Conservation (phyloP, 2,888 invertebrate species). For the Palloptera scutellata region DNA sequence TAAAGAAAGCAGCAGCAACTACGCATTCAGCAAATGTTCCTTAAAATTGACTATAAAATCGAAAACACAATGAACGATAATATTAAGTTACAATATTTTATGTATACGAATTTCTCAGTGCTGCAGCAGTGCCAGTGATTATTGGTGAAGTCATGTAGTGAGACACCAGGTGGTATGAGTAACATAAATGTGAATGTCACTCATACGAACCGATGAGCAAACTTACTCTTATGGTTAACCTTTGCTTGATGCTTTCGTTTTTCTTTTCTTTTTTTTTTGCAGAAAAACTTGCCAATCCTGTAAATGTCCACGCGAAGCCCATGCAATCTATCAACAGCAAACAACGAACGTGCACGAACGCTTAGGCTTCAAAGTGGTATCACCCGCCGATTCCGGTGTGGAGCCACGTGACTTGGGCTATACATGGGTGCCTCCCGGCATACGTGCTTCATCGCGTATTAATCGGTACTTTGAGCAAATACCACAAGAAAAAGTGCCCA, state of each 20-base stretch:
- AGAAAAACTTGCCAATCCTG: conserved; percentile 94
- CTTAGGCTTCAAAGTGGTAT: conserved; percentile 70
- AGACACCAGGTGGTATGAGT: too few relatives aligned
- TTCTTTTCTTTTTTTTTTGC: conserved; percentile 53
- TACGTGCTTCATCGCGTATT: conserved; percentile 61
- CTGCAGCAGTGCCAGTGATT: too few relatives aligned
- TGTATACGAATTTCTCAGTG: too few relatives aligned
- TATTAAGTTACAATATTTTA: too few relatives aligned
- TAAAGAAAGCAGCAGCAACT: too few relatives aligned
- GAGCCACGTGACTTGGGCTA: conserved; percentile 74
- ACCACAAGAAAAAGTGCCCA: conserved; percentile 80
- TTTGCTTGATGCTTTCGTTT: neutral
- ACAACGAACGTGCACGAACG: conserved; percentile 80
- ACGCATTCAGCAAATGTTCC: too few relatives aligned
- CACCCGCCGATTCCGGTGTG: conserved; percentile 68
- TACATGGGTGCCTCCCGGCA: conserved; percentile 71
- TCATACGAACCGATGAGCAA: too few relatives aligned
- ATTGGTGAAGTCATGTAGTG: too few relatives aligned
- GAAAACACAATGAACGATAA: too few relatives aligned
- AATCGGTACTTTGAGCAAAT: conserved; percentile 93
- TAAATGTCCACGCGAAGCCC: conserved; percentile 88
- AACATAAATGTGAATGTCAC: too few relatives aligned
- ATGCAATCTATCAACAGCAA: conserved; percentile 90
- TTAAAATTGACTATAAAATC: too few relatives aligned
- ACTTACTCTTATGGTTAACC: neutral